Evolutionary conservation across 2,113 vertebrate genomes (phyloP).

Genomic region (Scytalopus superciliaris): DNA sequence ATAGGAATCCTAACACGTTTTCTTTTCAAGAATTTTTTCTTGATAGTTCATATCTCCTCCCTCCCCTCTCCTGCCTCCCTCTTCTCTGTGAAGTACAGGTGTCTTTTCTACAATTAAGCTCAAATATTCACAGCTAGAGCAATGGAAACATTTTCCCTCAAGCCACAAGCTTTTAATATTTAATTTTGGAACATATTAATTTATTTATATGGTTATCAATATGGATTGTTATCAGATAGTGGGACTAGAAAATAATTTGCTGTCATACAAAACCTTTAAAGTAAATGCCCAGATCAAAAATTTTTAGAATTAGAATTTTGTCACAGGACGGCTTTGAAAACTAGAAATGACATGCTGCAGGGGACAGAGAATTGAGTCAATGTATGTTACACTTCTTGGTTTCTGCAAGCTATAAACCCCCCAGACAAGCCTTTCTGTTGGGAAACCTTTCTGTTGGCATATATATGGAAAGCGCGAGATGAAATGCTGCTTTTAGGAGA

Average conservation of each 20-base stretch:
- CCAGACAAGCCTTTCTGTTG: background rate
- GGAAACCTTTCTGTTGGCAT: background rate
- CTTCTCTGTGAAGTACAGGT: background rate
- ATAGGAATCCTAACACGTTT: conserved; percentile 2
- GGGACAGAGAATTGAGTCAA: background rate
- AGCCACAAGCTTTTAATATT: background rate
- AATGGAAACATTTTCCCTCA: background rate
- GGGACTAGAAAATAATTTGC: background rate
- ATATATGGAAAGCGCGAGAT: background rate
- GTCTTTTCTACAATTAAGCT: background rate
- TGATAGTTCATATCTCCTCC: background rate
- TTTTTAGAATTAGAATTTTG: background rate
- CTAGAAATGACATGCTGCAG: background rate
- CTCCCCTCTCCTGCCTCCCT: background rate
- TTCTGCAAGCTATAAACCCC: background rate
- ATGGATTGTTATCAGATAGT: background rate
- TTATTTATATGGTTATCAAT: background rate
- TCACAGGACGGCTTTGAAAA: background rate
- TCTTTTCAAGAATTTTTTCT: background rate
- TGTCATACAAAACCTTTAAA: background rate
- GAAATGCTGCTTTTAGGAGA: background rate
- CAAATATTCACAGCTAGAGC: background rate
- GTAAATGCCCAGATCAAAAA: background rate
- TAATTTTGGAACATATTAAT: background rate
- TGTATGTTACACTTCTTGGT: background rate